Evolutionary conservation across 2,113 vertebrate species (phyloP), one percentile per base, ranked within the genome.

Genomic region (Agapornis roseicollis): DNA sequence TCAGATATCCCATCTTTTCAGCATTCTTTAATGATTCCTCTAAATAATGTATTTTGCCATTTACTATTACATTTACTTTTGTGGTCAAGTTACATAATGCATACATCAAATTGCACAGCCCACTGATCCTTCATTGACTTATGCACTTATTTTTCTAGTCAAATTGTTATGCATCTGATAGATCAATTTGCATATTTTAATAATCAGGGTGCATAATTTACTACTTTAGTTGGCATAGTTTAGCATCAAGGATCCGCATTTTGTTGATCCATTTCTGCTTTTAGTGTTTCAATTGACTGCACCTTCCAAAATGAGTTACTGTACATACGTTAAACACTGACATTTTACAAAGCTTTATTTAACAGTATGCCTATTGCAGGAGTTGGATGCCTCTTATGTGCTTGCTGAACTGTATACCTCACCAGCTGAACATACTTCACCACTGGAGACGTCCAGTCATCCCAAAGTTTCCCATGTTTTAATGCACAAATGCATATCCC

Each of bases 21-120:
- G 9, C 2, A 2, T 56, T 55, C 66, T 84, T 93, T 87, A 80
- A 77, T 66, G 56, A 74, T 80, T 93, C 39, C 50, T 76, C 56
- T 90, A 87, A 96, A 94, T 77, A 84, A 87, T 19, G 6, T 18
- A 70, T 91, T 92, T 88, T 95, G 58, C 35, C 74, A 95, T 89
- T 97, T 96, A 97, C 89, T 97, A 95, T 96, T 97, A 96, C 10
- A 95, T 96, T 97, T 96, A 85, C 69, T 77, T 94, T 91, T 69
- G 58, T 82, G 85, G 96, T 80, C 37, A 92, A 91, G 63, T 92
- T 94, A 91, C 66, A 87, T 90, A 96, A 96, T 19, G 53, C 44
- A 82, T 72, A 92, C 55, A 94, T 88, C 83, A 88, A 49, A 74
- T 88, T 79, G 17, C 80, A 90, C 61, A 71, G 77, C 81, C 85